Evolutionary conservation across 2,888 invertebrate species (phyloP), one percentile per base, ranked within the genome.

Genomic region (Ectropis crepuscularia): DNA sequence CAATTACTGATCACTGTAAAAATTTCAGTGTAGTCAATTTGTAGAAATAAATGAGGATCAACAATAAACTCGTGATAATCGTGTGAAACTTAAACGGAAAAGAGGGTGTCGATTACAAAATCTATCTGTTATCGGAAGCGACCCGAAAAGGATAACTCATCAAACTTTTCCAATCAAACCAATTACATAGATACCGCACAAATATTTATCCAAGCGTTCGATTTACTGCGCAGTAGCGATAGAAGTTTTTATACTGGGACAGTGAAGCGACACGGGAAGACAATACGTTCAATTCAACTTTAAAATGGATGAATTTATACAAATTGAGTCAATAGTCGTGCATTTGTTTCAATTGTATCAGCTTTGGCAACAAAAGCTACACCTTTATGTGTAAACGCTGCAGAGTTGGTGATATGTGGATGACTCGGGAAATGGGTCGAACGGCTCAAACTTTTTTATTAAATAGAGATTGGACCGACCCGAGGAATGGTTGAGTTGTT

Each of bases 331-430:
- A 65, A 72, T 74, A 63, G 69, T 74, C 71, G 71, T 73, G 73
- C 75, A 76, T 80, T 82, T 80, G 78, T 80, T 80, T 80, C 79
- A 80, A 79, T 78, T 79, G 77, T 77, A 77, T 76, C 75, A 75
- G 74, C 73, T 77, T 78, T 76, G 76, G 77, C 77, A 76, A 82
- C 77, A 81, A 79, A 78, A 74, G 75, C 74, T 65, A 68, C 71
- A 71, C 70, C 74, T 78, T 74, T 79, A 74, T 75, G 76, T 76
- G 77, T 76, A 77, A 79, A 78, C 74, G 73, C 70, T 74, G 74
- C 75, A 70, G 74, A 73, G 70, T 70, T 63, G 70, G 74, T 76
- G 75, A 78, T 82, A 79, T 77, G 75, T 76, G 75, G 75, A 72
- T 72, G 69, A 68, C 72, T 72, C 68, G 68, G 73, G 63, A 76